Percentiles rank a stretch among this genome's conserved stretches.
phyloP scores from a whole-genome alignment of 2,113 vertebrate species.

The Triplophysa rosa region DNA sequence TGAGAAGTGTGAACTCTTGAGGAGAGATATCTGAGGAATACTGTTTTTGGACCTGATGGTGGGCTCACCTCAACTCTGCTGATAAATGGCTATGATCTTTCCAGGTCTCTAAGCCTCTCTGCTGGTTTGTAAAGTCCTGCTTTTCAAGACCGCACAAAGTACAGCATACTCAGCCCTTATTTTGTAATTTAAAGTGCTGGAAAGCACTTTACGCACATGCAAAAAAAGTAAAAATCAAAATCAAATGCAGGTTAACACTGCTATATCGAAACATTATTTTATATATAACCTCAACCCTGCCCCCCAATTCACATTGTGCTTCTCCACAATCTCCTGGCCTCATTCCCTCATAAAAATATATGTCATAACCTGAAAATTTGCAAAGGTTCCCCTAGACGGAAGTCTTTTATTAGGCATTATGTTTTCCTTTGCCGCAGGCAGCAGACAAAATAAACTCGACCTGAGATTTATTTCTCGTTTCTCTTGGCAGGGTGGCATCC shows the following conservation, averaged over 20 bases:
- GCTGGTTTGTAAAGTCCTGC: constrained; percentile 14
- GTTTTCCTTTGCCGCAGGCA: constrained; percentile 77
- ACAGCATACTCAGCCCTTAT: constrained; percentile 4
- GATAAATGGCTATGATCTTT: constrained; percentile 50
- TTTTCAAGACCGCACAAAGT: constrained; percentile 56
- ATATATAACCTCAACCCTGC: neutral
- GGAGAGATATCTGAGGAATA: constrained; percentile 47
- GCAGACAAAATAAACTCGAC: constrained; percentile 81
- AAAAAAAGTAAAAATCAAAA: neutral
- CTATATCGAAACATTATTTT: neutral
- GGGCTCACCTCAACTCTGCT: constrained; percentile 43
- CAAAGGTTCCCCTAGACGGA: constrained; percentile 75
- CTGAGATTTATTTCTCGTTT: constrained; percentile 73
- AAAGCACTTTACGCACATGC: neutral
- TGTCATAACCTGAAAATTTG: constrained; percentile 68
- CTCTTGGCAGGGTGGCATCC: constrained; percentile 70
- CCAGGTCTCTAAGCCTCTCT: constrained; percentile 32
- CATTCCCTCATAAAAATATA: constrained; percentile 51
- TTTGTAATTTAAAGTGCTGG: neutral
- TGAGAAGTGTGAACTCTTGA: constrained; percentile 49
- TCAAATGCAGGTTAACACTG: neutral
- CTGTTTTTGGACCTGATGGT: constrained; percentile 42
- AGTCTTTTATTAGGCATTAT: constrained; percentile 82
- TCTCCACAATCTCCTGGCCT: constrained; percentile 33
- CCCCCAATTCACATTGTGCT: constrained; percentile 6